Evolutionary conservation across 2,797 vertebrate genomes (phyloP), one percentile per base, ranked within the genome.

Genomic region (Salmo trutta): DNA sequence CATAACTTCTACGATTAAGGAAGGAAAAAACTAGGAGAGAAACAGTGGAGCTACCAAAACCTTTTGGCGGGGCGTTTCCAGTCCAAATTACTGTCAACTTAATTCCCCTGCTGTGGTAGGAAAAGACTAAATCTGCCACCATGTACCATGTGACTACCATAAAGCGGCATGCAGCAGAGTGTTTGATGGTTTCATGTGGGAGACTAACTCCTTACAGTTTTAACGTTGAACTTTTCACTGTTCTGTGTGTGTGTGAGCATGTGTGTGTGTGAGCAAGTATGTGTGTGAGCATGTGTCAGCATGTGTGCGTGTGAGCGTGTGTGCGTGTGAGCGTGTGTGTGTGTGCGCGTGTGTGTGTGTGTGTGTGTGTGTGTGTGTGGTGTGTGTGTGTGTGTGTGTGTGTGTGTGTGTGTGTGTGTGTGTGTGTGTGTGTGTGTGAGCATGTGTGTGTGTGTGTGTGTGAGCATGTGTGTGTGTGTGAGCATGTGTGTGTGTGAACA

Each of bases 121-220:
- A 82, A 80, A 86, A 86, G 72, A 75, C 79, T 73, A 82, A 76
- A 82, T 79, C 65, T 4, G 65, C 67, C 41, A 75, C 75, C 86
- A 81, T 41, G 36, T 41, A 2, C 36, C 36, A 41, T 84, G 76
- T 72, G 72, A 79, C 75, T 73, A 80, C 82, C 82, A 79, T 83
- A 76, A 85, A 87, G 79, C 72, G 74, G 80, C 82, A 82, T 78
- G 77, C 71, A 54, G 73, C 71, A 59, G n/a, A 68, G 62, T 65
- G 78, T 81, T 84, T 82, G 86, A 82, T 79, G 85, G 83, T 82
- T 85, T 87, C 77, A 83, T 83, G 86, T 84, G 84, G 87, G 81
- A 83, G 73, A 81, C 21, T 83, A 41, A 41, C 41, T 41, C 41
- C 41, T 41, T 41, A 41, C 36, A 41, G 36, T 41, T 41, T 41